phyloP scores from a whole-genome alignment of 2,113 vertebrate genomes.

The Daphoenositta chrysoptera region DNA sequence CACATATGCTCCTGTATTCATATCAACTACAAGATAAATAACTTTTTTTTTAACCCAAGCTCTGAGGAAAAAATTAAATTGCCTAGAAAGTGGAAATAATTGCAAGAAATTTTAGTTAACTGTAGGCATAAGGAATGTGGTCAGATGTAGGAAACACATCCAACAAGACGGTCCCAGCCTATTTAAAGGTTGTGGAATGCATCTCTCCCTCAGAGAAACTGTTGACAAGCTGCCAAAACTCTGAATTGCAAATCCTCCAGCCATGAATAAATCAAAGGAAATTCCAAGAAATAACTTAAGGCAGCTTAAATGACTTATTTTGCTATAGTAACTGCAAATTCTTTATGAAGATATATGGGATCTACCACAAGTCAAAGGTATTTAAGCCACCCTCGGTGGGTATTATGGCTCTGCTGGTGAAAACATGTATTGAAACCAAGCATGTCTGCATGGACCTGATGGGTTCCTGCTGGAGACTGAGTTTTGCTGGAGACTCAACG shows the following conservation, averaged over 20 bases:
- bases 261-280: constrained; percentile 61
- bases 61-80: background rate
- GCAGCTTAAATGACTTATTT: constrained; percentile 23
- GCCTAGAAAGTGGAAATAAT: background rate
- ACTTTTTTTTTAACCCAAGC: background rate
- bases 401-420: background rate
- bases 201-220: background rate
- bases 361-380: background rate
- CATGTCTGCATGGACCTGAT: background rate
- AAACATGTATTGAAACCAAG: background rate
- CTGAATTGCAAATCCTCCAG: constrained; percentile 41
- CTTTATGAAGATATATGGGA: background rate
- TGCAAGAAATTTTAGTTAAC: background rate
- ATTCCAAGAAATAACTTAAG: constrained; percentile 52
- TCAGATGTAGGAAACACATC: constrained; percentile 28
- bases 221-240: constrained; percentile 52
- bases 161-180: background rate
- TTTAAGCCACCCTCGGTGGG: background rate
- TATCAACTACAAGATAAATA: background rate
- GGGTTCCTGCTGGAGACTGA: background rate
- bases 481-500: background rate
- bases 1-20: background rate
- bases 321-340: constrained; percentile 34
- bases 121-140: background rate
- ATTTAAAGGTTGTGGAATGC: constrained; percentile 50